Evolutionary conservation across 2,888 invertebrate species (phyloP).

Genomic region (Gari tellinella): DNA sequence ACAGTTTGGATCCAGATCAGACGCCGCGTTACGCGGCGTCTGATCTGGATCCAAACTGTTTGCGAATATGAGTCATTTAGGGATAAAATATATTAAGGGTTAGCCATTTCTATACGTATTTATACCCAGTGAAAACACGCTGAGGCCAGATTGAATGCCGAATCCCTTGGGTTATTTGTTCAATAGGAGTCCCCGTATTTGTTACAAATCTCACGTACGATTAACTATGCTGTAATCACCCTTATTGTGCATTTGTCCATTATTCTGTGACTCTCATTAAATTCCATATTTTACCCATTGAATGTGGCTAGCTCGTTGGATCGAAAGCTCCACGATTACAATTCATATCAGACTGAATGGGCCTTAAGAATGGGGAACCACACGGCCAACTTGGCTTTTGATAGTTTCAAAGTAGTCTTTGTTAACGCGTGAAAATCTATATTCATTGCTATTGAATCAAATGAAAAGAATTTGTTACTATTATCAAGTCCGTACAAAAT

Average conservation of each 20-base stretch:
- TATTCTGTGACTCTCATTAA: constrained; percentile 52
- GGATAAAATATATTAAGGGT: too few species aligned
- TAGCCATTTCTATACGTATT: too few species aligned
- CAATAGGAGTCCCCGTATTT: constrained; percentile 24
- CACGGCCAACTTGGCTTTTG: constrained; percentile 44
- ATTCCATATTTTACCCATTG: constrained; percentile 50
- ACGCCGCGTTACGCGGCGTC: too few species aligned
- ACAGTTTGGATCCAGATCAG: too few species aligned
- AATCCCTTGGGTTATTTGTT: constrained; percentile 31
- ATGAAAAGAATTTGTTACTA: constrained; percentile 76
- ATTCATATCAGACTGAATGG: constrained; percentile 58
- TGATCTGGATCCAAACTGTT: too few species aligned
- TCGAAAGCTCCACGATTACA: constrained; percentile 55
- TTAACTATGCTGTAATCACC: constrained; percentile 28
- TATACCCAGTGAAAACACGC: too few species aligned
- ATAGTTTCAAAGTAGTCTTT: constrained; percentile 51
- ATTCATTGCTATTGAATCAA: constrained; percentile 69
- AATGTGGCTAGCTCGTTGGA: constrained; percentile 35
- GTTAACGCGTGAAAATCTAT: constrained; percentile 74
- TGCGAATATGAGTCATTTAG: too few species aligned
- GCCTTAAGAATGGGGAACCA: constrained; percentile 27
- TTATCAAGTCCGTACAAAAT: constrained; percentile 77
- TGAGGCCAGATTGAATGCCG: too few species aligned
- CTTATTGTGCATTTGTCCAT: constrained; percentile 30
- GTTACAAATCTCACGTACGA: constrained; percentile 15